Percentiles rank a stretch among this genome's conserved stretches.
Evolutionary conservation across 2,113 vertebrate genomes (phyloP).

Genomic region (Nanorana parkeri): DNA sequence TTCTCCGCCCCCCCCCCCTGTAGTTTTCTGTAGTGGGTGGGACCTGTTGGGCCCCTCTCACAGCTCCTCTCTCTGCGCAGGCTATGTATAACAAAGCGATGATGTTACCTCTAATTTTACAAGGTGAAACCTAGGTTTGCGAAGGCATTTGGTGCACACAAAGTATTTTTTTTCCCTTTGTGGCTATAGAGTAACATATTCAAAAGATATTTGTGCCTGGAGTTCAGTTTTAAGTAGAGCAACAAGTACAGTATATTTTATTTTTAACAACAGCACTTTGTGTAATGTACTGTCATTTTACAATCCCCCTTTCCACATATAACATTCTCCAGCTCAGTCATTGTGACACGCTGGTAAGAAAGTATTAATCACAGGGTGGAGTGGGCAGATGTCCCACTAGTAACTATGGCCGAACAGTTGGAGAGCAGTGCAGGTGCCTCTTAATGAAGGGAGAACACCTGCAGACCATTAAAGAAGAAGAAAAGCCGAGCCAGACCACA

Average conservation of each 20-base stretch:
- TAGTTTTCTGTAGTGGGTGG: too few species aligned
- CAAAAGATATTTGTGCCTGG: too few species aligned
- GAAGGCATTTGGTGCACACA: too few species aligned
- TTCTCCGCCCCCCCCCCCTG: too few species aligned
- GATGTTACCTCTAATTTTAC: too few species aligned
- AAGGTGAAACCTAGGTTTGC: too few species aligned
- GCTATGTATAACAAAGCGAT: too few species aligned
- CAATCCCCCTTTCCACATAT: neutral
- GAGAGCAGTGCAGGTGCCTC: slow-evolving; percentile 6
- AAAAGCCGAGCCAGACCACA: slow-evolving; percentile 28
- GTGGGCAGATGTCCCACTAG: slow-evolving; percentile 17
- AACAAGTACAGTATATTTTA: neutral
- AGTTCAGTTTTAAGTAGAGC: neutral
- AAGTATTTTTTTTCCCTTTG: too few species aligned
- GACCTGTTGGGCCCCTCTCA: too few species aligned
- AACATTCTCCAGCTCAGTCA: neutral
- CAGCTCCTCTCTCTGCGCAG: too few species aligned
- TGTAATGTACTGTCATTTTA: neutral
- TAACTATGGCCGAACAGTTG: neutral
- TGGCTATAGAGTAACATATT: too few species aligned
- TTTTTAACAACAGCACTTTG: neutral
- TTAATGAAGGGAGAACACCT: slow-evolving; percentile 4
- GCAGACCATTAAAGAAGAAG: slow-evolving; percentile 19
- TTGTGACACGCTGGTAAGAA: slow-evolving; percentile 10
- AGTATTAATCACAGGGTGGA: slow-evolving; percentile 32